phyloP scores from a whole-genome alignment of 1,140 invertebrate species.

The Drosophila littoralis region DNA sequence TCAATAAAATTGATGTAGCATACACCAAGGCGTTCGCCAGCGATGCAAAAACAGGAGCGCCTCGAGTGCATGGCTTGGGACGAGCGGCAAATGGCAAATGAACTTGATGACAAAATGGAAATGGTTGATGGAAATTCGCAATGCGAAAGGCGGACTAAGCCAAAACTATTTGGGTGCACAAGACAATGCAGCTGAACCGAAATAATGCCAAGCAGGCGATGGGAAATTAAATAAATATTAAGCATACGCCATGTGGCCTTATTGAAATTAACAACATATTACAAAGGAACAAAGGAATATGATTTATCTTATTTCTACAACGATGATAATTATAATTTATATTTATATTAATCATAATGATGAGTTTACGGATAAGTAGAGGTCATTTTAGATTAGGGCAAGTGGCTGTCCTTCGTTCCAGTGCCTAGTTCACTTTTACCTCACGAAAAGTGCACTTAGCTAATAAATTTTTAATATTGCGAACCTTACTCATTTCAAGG shows the following conservation, averaged over 20 bases:
- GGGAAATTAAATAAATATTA: slow-evolving; percentile 62
- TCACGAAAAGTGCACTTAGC: slow-evolving; percentile 68
- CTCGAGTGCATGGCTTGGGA: not conserved
- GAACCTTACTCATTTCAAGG: slow-evolving; percentile 70
- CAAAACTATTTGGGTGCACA: slow-evolving; percentile 25
- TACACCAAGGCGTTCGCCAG: slow-evolving; percentile 47
- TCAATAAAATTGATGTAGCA: slow-evolving; percentile 84
- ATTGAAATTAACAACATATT: slow-evolving; percentile 1
- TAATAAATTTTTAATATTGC: slow-evolving; percentile 76
- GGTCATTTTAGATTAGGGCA: slow-evolving; percentile 10
- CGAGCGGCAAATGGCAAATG: slow-evolving; percentile 22
- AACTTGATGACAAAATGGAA: slow-evolving; percentile 59
- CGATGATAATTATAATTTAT: no score
- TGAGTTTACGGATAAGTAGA: slow-evolving; percentile 1
- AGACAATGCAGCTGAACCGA: slow-evolving; percentile 26
- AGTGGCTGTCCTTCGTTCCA: slow-evolving; percentile 4
- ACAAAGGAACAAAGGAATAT: not conserved
- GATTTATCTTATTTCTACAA: no score
- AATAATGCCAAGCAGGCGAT: slow-evolving; percentile 14
- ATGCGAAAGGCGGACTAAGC: slow-evolving; percentile 43
- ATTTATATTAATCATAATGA: no score
- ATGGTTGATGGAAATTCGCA: slow-evolving; percentile 40
- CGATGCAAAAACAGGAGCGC: slow-evolving; percentile 18
- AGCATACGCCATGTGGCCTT: slow-evolving; percentile 47
- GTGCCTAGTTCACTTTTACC: not conserved